phyloP scores from a whole-genome alignment of 1,140 invertebrate species.

The Penaeus chinensis region DNA sequence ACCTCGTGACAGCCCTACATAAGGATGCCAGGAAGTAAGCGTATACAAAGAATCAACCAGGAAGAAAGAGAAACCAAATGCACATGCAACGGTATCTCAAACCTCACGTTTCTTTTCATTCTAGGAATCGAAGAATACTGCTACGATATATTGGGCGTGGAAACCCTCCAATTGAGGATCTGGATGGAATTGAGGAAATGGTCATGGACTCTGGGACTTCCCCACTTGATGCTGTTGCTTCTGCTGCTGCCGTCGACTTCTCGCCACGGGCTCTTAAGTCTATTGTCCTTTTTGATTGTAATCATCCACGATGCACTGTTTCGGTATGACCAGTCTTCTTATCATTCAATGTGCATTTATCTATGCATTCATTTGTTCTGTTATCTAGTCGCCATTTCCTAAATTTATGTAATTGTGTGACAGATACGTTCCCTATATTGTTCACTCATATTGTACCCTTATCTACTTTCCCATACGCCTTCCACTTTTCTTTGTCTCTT shows the following conservation, averaged over 20 bases:
- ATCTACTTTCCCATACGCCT: background rate
- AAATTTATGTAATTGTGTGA: too few relatives aligned
- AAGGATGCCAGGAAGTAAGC: slow-evolving; percentile 25
- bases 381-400: too few relatives aligned
- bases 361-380: background rate
- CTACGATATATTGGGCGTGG: slow-evolving; percentile 48
- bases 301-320: slow-evolving; percentile 38
- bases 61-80: background rate
- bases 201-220: slow-evolving; percentile 37
- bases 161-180: background rate
- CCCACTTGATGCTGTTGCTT: slow-evolving; percentile 12
- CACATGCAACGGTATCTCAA: background rate
- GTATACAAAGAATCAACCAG: background rate
- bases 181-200: slow-evolving; percentile 27
- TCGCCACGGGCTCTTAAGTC: slow-evolving; percentile 29
- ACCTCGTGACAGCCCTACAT: slow-evolving; percentile 35
- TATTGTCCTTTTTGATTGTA: slow-evolving; percentile 43
- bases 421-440: background rate
- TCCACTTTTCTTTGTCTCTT: background rate
- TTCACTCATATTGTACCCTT: background rate
- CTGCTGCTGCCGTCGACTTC: slow-evolving; percentile 40
- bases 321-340: slow-evolving; percentile 23
- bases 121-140: slow-evolving; percentile 23
- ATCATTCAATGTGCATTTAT: background rate
- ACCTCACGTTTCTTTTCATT: background rate